phyloP scores from a whole-genome alignment of 2,797 vertebrate species.

The Macroramphosus scolopax region DNA sequence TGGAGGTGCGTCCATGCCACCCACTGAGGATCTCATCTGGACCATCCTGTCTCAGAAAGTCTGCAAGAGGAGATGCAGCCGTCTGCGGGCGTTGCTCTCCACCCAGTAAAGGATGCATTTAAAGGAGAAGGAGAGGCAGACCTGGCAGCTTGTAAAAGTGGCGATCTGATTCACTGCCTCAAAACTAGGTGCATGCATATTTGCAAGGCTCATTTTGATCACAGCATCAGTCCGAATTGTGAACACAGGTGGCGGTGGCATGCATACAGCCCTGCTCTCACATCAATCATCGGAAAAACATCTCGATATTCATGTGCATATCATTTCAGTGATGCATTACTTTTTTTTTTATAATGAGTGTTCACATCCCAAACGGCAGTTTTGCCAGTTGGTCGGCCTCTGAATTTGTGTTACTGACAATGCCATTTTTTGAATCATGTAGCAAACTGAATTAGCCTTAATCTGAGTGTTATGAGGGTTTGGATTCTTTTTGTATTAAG shows the following conservation, averaged over 20 bases:
- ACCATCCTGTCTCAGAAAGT: too few relatives aligned
- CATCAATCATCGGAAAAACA: constrained; percentile 27
- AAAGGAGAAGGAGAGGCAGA: constrained; percentile 12
- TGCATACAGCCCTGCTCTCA: constrained; percentile 33
- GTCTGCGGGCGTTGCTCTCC: too few relatives aligned
- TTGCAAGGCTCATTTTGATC: constrained; percentile 58
- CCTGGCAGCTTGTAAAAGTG: constrained; percentile 61
- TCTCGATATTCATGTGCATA: constrained; percentile 45
- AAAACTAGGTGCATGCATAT: constrained; percentile 69
- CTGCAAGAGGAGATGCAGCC: too few relatives aligned
- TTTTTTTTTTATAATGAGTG: constrained; percentile 40
- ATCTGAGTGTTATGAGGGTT: constrained; percentile 67
- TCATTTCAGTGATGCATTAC: constrained; percentile 44
- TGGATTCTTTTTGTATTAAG: constrained; percentile 57
- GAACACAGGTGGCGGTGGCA: constrained; percentile 35
- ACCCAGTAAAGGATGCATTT: constrained; percentile 24
- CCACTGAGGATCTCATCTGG: constrained; percentile 79
- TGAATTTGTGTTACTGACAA: constrained; percentile 59
- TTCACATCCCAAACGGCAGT: constrained; percentile 46
- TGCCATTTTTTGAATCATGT: constrained; percentile 74
- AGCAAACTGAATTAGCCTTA: constrained; percentile 83
- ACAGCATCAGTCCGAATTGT: constrained; percentile 45
- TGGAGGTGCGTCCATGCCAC: constrained; percentile 93
- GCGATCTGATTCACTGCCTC: constrained; percentile 65
- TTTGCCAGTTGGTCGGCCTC: constrained; percentile 47